Percentiles rank a stretch among this genome's conserved stretches.
These are phyloP conservation scores for Pangasius mekongensis DNA, from an alignment of 2,797 vertebrate species.

Conservation along the genomic window DNA sequence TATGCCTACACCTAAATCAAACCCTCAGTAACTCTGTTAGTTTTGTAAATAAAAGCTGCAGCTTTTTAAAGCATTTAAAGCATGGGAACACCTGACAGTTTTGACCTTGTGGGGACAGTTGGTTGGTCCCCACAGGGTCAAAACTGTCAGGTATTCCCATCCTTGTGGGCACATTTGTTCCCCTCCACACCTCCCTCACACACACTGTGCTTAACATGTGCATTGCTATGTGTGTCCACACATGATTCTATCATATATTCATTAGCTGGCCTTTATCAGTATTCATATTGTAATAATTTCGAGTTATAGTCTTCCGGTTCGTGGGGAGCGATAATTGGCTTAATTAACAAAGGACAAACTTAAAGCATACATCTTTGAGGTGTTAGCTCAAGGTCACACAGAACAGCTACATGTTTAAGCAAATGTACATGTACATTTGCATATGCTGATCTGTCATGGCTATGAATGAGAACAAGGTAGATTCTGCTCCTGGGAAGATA, in stretches of 20 bases:
- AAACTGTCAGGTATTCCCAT: not conserved
- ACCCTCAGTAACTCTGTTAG: not conserved
- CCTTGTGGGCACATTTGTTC: not conserved
- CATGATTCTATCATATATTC: not conserved
- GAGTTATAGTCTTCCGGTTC: slow-evolving; percentile 6
- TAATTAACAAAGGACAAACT: slow-evolving; percentile 41
- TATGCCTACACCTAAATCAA: not conserved
- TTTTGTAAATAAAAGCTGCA: not conserved
- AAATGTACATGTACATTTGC: slow-evolving; percentile 39
- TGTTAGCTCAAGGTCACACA: slow-evolving; percentile 43
- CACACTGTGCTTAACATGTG: not conserved
- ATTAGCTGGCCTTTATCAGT: slow-evolving; percentile 10
- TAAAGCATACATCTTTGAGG: slow-evolving; percentile 19
- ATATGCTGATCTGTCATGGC: slow-evolving; percentile 35
- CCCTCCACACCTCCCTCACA: not conserved
- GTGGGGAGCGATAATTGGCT: slow-evolving; percentile 32
- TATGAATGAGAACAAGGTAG: slow-evolving; percentile 14
- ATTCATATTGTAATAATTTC: slow-evolving; percentile 25
- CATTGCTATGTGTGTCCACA: not conserved
- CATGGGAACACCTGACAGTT: not conserved
- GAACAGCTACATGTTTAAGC: slow-evolving; percentile 17
- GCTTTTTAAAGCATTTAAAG: not conserved
- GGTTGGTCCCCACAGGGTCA: not conserved
- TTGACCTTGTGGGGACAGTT: not conserved
- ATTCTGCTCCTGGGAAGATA: not conserved